Conservation (phyloP, 2,888 invertebrate genomes). For the Lamellibrachia columna region DNA sequence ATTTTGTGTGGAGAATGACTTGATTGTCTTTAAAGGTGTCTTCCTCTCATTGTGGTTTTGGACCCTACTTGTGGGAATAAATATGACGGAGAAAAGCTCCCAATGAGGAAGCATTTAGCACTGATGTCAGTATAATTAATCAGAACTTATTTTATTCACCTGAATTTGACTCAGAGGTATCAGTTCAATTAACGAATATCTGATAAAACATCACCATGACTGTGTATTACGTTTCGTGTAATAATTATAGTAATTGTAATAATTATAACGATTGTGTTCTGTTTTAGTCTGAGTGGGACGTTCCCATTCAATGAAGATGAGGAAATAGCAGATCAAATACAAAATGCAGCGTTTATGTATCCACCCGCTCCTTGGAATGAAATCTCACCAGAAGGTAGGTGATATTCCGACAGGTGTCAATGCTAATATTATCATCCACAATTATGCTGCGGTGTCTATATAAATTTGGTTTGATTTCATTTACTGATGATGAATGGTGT, state of each 20-base stretch:
- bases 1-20: no score
- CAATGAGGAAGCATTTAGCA: no score
- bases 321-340: conserved; percentile 99
- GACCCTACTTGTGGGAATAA: no score
- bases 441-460: not conserved
- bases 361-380: conserved; percentile 97
- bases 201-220: no score
- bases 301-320: conserved; percentile 99
- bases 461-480: not conserved
- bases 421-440: not conserved
- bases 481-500: not conserved
- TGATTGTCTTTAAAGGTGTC: no score
- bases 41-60: no score
- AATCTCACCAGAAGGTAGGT: conserved; percentile 86
- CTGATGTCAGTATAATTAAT: no score
- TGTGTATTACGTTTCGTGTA: not conserved
- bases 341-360: conserved; percentile 99
- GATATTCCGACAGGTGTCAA: not conserved
- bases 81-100: no score
- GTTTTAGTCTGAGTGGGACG: conserved; percentile 88
- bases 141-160: no score
- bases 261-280: not conserved
- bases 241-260: not conserved
- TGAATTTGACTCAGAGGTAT: no score
- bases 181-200: no score